Conservation (phyloP, 2,797 vertebrate genomes). For the Clarias laeviceps region DNA sequence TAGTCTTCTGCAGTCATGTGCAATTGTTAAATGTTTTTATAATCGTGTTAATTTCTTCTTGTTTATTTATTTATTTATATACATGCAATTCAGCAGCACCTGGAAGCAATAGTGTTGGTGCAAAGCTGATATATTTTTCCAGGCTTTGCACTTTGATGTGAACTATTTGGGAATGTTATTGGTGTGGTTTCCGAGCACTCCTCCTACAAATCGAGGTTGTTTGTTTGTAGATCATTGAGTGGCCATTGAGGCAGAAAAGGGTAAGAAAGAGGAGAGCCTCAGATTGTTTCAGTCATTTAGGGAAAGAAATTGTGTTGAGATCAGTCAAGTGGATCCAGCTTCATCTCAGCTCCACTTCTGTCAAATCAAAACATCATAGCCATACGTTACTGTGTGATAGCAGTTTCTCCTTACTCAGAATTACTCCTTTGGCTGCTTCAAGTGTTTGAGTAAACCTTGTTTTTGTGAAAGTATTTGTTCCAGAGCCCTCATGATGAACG, state of each 20-base stretch:
- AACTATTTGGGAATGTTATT: conserved; percentile 23
- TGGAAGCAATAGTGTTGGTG: conserved; percentile 1
- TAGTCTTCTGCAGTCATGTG: not conserved
- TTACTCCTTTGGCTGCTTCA: conserved; percentile 28
- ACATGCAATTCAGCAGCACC: not conserved
- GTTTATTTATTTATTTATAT: not conserved
- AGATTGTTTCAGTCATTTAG: conserved; percentile 3
- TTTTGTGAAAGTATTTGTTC: not conserved
- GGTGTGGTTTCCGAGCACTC: conserved; percentile 25
- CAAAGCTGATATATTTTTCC: not conserved
- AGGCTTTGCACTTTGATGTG: not conserved
- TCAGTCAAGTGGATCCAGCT: conserved; percentile 39
- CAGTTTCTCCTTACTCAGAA: conserved; percentile 27
- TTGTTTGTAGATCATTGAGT: conserved; percentile 7
- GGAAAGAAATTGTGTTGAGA: conserved; percentile 17
- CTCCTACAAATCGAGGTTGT: conserved; percentile 41
- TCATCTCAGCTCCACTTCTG: conserved; percentile 40
- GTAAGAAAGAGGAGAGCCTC: not conserved
- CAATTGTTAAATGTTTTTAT: not conserved
- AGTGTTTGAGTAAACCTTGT: not conserved
- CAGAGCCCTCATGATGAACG: not conserved
- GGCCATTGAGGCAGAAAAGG: conserved; percentile 14
- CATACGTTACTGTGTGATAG: conserved; percentile 10
- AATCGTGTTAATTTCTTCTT: not conserved
- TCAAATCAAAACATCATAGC: conserved; percentile 33